Percentiles rank a stretch among this genome's conserved stretches.
Conservation (phyloP, 2,888 invertebrate genomes). For the Merodon equestris region DNA sequence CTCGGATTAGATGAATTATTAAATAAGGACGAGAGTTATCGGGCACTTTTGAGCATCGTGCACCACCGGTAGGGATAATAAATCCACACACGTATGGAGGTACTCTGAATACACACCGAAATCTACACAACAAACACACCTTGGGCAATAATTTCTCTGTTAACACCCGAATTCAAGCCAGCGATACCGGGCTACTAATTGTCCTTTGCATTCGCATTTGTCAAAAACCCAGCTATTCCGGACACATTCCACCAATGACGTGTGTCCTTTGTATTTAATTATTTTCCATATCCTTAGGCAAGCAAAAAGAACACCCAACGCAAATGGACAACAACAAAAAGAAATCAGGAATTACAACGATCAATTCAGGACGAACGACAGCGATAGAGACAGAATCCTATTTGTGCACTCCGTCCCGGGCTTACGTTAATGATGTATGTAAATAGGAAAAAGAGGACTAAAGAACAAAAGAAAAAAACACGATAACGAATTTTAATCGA, state of each 20-base stretch:
- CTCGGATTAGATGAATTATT: slow-evolving; percentile 39
- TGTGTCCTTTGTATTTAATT: slow-evolving; percentile 37
- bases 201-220: slow-evolving; percentile 43
- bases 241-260: slow-evolving; percentile 16
- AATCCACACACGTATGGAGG: not conserved
- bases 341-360: slow-evolving; percentile 2
- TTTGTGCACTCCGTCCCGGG: slow-evolving; percentile 15
- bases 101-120: slow-evolving; percentile 36
- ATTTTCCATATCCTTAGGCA: slow-evolving; percentile 21
- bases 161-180: slow-evolving; percentile 21
- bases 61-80: slow-evolving; percentile 7
- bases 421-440: slow-evolving; percentile 1
- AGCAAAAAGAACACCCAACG: not conserved
- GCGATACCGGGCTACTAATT: slow-evolving; percentile 13
- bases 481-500: slow-evolving; percentile 50
- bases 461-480: slow-evolving; percentile 17
- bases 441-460: slow-evolving; percentile 2
- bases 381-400: slow-evolving; percentile 12
- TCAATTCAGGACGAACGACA: slow-evolving; percentile 1
- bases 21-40: slow-evolving; percentile 15
- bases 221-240: slow-evolving; percentile 43
- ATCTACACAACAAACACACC: slow-evolving; percentile 2
- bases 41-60: no score
- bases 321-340: not conserved
- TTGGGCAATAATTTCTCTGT: slow-evolving; percentile 39